Evolutionary conservation across 2,888 invertebrate species (phyloP).

Genomic region (Rapana venosa): DNA sequence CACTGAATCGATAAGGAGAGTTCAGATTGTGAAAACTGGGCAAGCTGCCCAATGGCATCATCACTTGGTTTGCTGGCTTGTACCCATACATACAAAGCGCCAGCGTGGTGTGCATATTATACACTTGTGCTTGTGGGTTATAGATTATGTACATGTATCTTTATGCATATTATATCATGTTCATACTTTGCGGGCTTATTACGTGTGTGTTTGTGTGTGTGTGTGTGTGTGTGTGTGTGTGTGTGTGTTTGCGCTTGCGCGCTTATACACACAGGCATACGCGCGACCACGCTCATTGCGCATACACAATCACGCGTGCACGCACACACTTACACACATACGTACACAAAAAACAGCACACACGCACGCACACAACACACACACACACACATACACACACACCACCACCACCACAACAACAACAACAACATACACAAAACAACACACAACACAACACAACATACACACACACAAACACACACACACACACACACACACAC

Average conservation of each 20-base stretch:
- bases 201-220: background rate
- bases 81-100: too few relatives aligned
- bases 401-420: background rate
- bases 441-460: too few relatives aligned
- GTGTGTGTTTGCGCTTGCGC: background rate
- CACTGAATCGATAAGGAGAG: too few relatives aligned
- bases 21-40: too few relatives aligned
- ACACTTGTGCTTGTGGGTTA: too few relatives aligned
- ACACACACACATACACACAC: background rate
- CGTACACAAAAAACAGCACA: background rate
- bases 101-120: too few relatives aligned
- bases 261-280: background rate
- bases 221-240: background rate
- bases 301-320: background rate
- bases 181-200: background rate
- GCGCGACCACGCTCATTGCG: background rate
- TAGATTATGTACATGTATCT: background rate
- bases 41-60: too few relatives aligned
- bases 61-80: too few relatives aligned
- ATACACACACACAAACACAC: too few relatives aligned
- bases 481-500: too few relatives aligned
- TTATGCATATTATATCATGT: background rate
- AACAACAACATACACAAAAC: background rate
- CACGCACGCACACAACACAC: background rate
- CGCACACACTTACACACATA: background rate